Evolutionary conservation across 2,888 invertebrate species (phyloP).

Genomic region (Melanostoma mellinum): DNA sequence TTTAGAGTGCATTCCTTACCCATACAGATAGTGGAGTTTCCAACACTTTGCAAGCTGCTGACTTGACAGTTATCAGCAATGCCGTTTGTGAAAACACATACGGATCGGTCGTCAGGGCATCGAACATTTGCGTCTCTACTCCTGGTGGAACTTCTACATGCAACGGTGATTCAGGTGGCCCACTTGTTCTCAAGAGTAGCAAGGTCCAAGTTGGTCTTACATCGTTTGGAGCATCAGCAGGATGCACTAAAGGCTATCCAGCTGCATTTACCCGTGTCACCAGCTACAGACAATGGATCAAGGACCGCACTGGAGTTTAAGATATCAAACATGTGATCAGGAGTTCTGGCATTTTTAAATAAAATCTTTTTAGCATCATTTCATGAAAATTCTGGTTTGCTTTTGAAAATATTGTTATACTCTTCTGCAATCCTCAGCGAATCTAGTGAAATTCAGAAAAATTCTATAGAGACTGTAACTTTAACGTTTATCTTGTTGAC

Average conservation of each 20-base stretch:
- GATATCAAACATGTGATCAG: no score
- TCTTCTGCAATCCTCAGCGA: no score
- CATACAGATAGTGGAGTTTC: neutral
- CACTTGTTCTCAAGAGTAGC: constrained; percentile 2
- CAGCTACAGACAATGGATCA: constrained; percentile 76
- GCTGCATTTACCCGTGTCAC: constrained; percentile 76
- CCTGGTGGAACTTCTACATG: constrained; percentile 75
- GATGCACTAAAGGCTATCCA: constrained; percentile 31
- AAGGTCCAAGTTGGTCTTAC: constrained; percentile 22
- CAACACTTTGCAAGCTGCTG: constrained; percentile 8
- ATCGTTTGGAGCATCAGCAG: constrained; percentile 11
- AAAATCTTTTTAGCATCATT: no score
- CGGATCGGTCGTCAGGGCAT: constrained; percentile 2
- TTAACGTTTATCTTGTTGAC: no score
- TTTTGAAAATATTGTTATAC: no score
- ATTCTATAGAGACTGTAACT: no score
- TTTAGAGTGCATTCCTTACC: no score
- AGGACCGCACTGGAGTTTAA: constrained; percentile 74
- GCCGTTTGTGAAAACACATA: neutral
- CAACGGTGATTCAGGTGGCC: constrained; percentile 43
- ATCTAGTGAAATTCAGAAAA: no score
- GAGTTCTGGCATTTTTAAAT: no score
- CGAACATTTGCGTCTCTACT: constrained; percentile 14
- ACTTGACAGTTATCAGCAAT: constrained; percentile 16
- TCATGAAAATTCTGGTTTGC: no score